A percentile compares a stretch with the other conserved stretches of the same genome.
Conservation (phyloP, 1,140 invertebrate genomes). For the Bombus haemorrhoidalis region DNA sequence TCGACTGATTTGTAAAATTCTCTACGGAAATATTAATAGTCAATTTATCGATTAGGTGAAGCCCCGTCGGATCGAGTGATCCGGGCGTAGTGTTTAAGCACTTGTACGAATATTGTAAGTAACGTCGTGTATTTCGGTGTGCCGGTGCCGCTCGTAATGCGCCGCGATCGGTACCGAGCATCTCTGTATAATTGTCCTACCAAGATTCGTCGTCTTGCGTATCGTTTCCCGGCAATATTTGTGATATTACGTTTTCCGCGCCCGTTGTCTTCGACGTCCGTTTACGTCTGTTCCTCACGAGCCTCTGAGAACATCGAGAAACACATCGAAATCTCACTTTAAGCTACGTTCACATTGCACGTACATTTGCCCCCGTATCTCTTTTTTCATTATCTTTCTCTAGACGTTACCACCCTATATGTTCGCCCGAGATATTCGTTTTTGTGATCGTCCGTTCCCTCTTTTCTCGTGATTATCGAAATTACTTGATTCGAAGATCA, state of each 20-base stretch:
- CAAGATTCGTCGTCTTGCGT: slow-evolving; percentile 72
- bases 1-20: slow-evolving; percentile 81
- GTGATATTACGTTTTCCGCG: slow-evolving; percentile 77
- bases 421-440: too few species aligned
- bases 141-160: slow-evolving; percentile 43
- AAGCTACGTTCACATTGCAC: background rate
- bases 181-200: slow-evolving; percentile 78
- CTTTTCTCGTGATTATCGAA: too few species aligned
- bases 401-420: too few species aligned
- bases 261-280: slow-evolving; percentile 24
- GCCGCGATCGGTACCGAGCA: slow-evolving; percentile 50
- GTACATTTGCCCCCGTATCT: too few species aligned
- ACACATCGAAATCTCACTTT: background rate
- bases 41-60: slow-evolving; percentile 80
- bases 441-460: too few species aligned
- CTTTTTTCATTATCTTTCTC: too few species aligned
- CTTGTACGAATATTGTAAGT: slow-evolving; percentile 72
- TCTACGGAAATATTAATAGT: slow-evolving; percentile 81
- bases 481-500: too few species aligned
- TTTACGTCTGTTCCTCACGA: slow-evolving; percentile 18
- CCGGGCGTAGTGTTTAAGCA: slow-evolving; percentile 63
- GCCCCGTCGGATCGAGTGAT: slow-evolving; percentile 21
- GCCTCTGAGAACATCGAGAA: slow-evolving; percentile 37
- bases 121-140: slow-evolving; percentile 63
- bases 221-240: slow-evolving; percentile 76